Conservation (phyloP, 2,113 vertebrate species). For the Albula glossodonta region DNA sequence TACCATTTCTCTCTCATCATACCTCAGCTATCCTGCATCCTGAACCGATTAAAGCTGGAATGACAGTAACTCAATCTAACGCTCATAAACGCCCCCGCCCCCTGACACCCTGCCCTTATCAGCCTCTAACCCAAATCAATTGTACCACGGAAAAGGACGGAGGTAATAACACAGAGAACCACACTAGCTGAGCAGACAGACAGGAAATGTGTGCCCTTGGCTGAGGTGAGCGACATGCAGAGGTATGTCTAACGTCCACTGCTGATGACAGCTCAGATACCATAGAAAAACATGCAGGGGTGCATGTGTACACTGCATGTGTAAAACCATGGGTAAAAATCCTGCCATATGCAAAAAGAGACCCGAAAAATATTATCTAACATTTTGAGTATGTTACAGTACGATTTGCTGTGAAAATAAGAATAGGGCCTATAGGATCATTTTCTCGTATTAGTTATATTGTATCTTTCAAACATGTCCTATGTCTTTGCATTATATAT, state of each 20-base stretch:
- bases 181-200: neutral
- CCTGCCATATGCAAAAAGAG: too few relatives aligned
- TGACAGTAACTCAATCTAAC: slow-evolving; percentile 25
- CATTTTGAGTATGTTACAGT: too few relatives aligned
- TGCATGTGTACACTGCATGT: too few relatives aligned
- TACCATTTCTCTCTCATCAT: neutral
- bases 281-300: too few relatives aligned
- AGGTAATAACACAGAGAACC: neutral
- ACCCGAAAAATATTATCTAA: too few relatives aligned
- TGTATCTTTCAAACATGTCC: too few relatives aligned
- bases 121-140: slow-evolving; percentile 9
- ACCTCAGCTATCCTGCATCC: neutral
- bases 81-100: slow-evolving; percentile 22
- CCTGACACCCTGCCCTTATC: neutral
- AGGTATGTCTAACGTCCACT: neutral
- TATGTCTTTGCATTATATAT: too few relatives aligned
- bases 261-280: too few relatives aligned
- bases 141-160: slow-evolving; percentile 1
- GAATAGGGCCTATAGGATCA: too few relatives aligned
- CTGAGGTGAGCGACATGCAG: neutral
- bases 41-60: slow-evolving; percentile 8
- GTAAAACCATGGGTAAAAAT: too few relatives aligned
- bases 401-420: too few relatives aligned
- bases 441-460: too few relatives aligned
- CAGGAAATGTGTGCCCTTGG: neutral